Conservation (phyloP, 2,113 vertebrate species). For the Indri indri region DNA sequence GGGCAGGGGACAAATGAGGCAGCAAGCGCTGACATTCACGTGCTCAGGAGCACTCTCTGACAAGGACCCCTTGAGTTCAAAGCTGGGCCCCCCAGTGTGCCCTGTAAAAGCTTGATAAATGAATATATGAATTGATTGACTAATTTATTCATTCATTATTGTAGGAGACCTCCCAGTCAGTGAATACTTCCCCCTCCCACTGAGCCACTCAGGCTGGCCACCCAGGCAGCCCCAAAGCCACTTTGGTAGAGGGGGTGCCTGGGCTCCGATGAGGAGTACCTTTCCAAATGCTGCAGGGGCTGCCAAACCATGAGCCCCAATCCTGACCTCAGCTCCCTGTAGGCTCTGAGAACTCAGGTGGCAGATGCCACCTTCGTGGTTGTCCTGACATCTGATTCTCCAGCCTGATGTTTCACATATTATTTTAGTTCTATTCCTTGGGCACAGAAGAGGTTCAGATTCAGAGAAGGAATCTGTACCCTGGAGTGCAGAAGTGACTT, state of each 20-base stretch:
- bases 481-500: not conserved
- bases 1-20: not conserved
- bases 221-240: not conserved
- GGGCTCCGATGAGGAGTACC: too few species aligned
- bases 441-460: not conserved
- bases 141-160: not conserved
- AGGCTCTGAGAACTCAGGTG: not conserved
- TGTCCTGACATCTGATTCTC: not conserved
- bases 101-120: not conserved
- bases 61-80: not conserved
- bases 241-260: fast-evolving
- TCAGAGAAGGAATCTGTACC: not conserved
- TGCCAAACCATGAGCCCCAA: not conserved
- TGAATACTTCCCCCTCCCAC: not conserved
- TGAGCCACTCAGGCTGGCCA: not conserved
- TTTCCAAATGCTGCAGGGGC: not conserved
- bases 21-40: not conserved
- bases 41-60: not conserved
- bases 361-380: too few species aligned
- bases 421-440: not conserved
- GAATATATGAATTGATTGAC: not conserved
- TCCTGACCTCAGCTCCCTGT: not conserved
- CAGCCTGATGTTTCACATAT: not conserved
- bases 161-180: not conserved
- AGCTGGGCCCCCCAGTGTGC: not conserved